phyloP scores from a whole-genome alignment of 2,113 vertebrate species.

The Scopus umbretta region DNA sequence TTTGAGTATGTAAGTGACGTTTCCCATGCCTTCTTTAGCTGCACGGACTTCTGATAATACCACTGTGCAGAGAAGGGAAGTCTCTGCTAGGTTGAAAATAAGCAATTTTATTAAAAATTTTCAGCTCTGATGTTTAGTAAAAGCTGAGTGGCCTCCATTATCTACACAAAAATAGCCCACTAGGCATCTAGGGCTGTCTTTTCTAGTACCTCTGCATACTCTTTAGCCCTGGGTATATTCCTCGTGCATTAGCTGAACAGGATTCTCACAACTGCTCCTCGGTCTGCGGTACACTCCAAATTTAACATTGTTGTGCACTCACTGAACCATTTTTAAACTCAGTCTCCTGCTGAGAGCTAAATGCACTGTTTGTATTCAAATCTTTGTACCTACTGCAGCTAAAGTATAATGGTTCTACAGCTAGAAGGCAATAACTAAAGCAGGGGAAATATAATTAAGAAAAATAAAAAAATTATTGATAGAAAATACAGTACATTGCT shows the following conservation, averaged over 20 bases:
- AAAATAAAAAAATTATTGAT: conserved; percentile 54
- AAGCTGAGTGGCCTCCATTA: conserved; percentile 36
- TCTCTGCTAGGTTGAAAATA: not conserved
- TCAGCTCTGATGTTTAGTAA: conserved; percentile 3
- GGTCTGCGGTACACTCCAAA: not conserved
- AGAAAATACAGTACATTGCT: conserved; percentile 42
- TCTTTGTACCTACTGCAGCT: conserved; percentile 41
- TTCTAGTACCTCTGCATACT: not conserved
- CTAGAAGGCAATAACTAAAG: conserved; percentile 47
- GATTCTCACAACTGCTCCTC: not conserved
- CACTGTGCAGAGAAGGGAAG: not conserved
- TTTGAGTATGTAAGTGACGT: not conserved
- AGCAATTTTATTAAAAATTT: conserved; percentile 24
- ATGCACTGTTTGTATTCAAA: conserved; percentile 39
- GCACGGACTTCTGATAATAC: not conserved
- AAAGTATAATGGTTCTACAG: not conserved
- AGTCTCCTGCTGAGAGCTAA: conserved; percentile 15
- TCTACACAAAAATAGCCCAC: not conserved
- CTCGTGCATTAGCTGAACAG: not conserved
- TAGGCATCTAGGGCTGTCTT: not conserved
- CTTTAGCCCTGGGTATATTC: not conserved
- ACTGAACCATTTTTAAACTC: conserved; percentile 33
- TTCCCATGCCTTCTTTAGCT: conserved; percentile 7
- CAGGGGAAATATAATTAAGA: conserved; percentile 54
- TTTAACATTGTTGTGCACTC: conserved; percentile 3